Percentiles rank a stretch among this genome's conserved stretches.
Evolutionary conservation across 2,113 vertebrate species (phyloP).

Genomic region (Ammodytes dubius): DNA sequence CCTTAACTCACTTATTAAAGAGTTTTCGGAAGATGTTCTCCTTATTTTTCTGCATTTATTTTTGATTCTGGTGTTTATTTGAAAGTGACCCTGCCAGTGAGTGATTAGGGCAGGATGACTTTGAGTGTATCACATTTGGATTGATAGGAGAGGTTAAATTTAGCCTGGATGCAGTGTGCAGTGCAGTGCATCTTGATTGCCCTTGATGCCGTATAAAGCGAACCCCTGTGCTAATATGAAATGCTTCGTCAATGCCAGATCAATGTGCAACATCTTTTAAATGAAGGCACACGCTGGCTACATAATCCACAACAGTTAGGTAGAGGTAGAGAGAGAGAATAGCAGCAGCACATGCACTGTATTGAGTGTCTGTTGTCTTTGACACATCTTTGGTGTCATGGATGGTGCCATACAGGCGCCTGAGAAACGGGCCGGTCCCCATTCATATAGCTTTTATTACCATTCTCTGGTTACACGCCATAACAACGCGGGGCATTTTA

Average conservation of each 20-base stretch:
- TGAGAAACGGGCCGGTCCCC: constrained; percentile 68
- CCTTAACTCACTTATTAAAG: constrained; percentile 1
- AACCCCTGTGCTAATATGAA: constrained; percentile 70
- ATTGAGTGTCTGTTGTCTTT: constrained; percentile 81
- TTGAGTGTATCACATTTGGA: constrained; percentile 64
- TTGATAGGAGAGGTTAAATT: constrained; percentile 74
- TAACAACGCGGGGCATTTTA: constrained; percentile 69
- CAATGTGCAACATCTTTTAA: constrained; percentile 77
- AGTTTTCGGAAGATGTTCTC: background rate
- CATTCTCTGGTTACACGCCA: constrained; percentile 77
- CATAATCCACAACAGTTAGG: constrained; percentile 72
- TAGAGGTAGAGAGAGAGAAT: constrained; percentile 15
- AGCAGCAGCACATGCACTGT: constrained; percentile 45
- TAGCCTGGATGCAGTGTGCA: constrained; percentile 51
- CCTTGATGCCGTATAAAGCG: constrained; percentile 77
- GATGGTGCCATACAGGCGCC: constrained; percentile 80
- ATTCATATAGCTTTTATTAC: constrained; percentile 78
- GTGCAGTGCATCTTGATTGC: constrained; percentile 69
- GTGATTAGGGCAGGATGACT: constrained; percentile 59
- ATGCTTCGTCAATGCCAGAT: constrained; percentile 79
- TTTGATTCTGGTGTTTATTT: constrained; percentile 29
- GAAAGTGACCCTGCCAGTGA: constrained; percentile 45
- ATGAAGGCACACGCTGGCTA: constrained; percentile 59
- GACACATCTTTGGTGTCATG: constrained; percentile 84
- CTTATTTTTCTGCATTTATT: constrained; percentile 3